These are phyloP conservation scores for Neotragus moschatus DNA, from an alignment of 2,113 vertebrate genomes.

Conservation along the genomic window DNA sequence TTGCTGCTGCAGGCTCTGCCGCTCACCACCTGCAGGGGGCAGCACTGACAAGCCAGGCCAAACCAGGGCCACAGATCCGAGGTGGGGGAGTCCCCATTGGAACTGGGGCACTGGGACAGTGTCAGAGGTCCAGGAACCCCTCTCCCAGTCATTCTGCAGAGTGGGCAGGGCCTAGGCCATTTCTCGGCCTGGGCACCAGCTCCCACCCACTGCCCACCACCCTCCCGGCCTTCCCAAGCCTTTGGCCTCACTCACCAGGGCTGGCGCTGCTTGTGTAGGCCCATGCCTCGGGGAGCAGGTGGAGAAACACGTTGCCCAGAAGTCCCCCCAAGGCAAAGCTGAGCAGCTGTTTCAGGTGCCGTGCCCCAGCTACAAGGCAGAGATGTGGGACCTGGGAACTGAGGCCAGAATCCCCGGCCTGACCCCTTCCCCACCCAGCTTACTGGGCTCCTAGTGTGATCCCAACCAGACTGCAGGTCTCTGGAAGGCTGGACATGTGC, in stretches of 20 bases:
- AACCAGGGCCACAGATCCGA: neutral
- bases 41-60: constrained; percentile 26
- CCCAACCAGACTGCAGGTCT: neutral
- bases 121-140: neutral
- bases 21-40: constrained; percentile 73
- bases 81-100: neutral
- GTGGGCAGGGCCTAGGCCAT: neutral
- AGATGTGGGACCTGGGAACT: neutral
- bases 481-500: neutral
- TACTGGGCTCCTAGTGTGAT: neutral
- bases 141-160: neutral
- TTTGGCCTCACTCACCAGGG: constrained; percentile 73
- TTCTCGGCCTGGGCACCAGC: neutral
- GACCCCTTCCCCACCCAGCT: neutral
- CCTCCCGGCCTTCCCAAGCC: neutral
- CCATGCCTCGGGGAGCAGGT: constrained; percentile 97
- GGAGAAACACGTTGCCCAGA: constrained; percentile 96
- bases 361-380: constrained; percentile 84
- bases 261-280: constrained; percentile 84
- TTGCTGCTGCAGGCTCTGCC: constrained; percentile 88
- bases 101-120: neutral
- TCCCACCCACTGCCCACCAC: neutral
- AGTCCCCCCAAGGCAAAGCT: constrained; percentile 98
- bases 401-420: neutral
- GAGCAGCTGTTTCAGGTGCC: constrained; percentile 92